A percentile compares a stretch with the other conserved stretches of the same genome.
phyloP scores from a whole-genome alignment of 2,113 vertebrate species.

The Grantiella picta region DNA sequence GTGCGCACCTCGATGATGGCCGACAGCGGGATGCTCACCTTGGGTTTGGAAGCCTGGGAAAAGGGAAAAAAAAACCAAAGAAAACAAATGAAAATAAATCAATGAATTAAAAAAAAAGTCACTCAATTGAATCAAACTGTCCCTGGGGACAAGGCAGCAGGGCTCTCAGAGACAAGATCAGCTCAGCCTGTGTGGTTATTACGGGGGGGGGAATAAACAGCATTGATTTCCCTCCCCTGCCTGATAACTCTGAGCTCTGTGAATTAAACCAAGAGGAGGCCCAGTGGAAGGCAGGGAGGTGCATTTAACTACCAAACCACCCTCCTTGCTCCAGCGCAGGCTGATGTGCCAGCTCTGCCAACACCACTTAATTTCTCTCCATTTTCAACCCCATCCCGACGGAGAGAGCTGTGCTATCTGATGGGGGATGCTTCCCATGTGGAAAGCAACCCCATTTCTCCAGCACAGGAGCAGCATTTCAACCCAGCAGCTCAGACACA shows the following conservation, averaged over 20 bases:
- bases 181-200: not conserved
- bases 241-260: slow-evolving; percentile 37
- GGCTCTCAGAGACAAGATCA: not conserved
- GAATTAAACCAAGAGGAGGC: slow-evolving; percentile 55
- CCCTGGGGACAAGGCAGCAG: not conserved
- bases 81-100: not conserved
- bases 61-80: not conserved
- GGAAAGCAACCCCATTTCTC: not conserved
- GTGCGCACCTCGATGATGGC: slow-evolving; percentile 96
- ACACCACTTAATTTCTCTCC: not conserved
- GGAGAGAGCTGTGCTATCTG: not conserved
- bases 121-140: not conserved
- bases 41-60: slow-evolving; percentile 89
- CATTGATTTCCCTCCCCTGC: slow-evolving; percentile 45
- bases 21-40: slow-evolving; percentile 91
- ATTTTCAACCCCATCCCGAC: not conserved
- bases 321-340: not conserved
- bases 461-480: not conserved
- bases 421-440: not conserved
- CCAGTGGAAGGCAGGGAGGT: slow-evolving; percentile 8
- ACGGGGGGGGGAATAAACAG: not conserved
- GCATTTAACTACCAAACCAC: slow-evolving; percentile 8
- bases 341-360: not conserved
- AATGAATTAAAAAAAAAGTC: not conserved
- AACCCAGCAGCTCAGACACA: fast-evolving